A percentile compares a stretch with the other conserved stretches of the same genome.
Evolutionary conservation across 2,113 vertebrate species (phyloP).

Genomic region (Sebastes schlegelii): DNA sequence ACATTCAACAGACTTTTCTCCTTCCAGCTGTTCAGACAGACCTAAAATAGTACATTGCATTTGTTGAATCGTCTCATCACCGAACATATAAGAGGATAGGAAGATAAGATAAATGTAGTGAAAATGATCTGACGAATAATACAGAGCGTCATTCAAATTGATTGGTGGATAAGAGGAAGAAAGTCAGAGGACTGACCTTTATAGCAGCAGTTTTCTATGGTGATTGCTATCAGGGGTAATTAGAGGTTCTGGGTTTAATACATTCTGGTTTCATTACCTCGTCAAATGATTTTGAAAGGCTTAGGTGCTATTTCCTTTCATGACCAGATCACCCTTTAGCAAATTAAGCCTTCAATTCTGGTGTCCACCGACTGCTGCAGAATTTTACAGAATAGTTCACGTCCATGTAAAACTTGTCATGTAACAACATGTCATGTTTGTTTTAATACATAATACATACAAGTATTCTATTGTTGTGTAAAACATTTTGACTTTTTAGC

Average conservation of each 20-base stretch:
- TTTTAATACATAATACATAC: not conserved
- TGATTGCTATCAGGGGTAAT: constrained; percentile 39
- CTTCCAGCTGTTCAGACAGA: not conserved
- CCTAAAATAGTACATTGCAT: not conserved
- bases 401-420: not conserved
- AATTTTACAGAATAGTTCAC: not conserved
- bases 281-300: constrained; percentile 29
- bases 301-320: not conserved
- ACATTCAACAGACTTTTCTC: not conserved
- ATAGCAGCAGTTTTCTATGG: constrained; percentile 27
- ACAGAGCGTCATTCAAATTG: constrained; percentile 1
- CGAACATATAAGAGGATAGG: not conserved
- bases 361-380: not conserved
- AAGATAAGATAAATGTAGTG: constrained; percentile 4
- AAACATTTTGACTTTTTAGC: not conserved
- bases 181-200: constrained; percentile 26
- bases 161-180: constrained; percentile 7
- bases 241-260: constrained; percentile 30
- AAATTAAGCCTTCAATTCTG: not conserved
- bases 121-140: constrained; percentile 12
- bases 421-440: not conserved
- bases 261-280: constrained; percentile 37
- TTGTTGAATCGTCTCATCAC: not conserved
- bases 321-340: constrained; percentile 6
- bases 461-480: not conserved